phyloP scores from a whole-genome alignment of 2,797 vertebrate genomes.

The Oceanodroma leucorhoa region DNA sequence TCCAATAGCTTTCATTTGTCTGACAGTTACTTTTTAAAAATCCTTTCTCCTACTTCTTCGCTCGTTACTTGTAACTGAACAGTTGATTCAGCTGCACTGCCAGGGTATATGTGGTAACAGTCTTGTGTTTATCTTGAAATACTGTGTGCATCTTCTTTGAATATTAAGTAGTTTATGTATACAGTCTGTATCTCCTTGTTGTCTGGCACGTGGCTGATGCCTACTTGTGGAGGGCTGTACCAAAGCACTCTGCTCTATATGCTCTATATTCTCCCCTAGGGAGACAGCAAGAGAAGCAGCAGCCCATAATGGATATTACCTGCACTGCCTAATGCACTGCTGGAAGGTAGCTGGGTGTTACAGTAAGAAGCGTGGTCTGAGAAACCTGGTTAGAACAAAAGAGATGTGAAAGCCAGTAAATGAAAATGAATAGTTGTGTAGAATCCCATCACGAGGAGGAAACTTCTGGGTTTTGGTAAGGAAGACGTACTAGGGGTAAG shows the following conservation, averaged over 20 bases:
- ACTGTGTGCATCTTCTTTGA: not conserved
- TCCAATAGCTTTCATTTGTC: not conserved
- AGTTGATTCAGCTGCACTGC: not conserved
- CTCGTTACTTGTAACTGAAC: not conserved
- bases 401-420: not conserved
- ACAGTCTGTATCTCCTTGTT: not conserved
- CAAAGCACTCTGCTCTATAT: not conserved
- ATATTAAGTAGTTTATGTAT: rapidly evolving
- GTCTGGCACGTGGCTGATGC: not conserved
- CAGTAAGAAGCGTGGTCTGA: not conserved
- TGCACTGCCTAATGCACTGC: not conserved
- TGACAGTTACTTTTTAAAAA: not conserved
- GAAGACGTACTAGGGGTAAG: not conserved
- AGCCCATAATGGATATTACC: not conserved
- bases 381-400: not conserved
- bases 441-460: not conserved
- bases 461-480: not conserved
- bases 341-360: not conserved
- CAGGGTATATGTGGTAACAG: not conserved
- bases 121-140: not conserved
- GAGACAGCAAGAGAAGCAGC: not conserved
- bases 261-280: not conserved
- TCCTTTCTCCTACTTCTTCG: not conserved
- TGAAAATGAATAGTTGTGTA: not conserved
- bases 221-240: not conserved